Evolutionary conservation across 2,888 invertebrate species (phyloP).

Genomic region (Oligia fasciuncula): DNA sequence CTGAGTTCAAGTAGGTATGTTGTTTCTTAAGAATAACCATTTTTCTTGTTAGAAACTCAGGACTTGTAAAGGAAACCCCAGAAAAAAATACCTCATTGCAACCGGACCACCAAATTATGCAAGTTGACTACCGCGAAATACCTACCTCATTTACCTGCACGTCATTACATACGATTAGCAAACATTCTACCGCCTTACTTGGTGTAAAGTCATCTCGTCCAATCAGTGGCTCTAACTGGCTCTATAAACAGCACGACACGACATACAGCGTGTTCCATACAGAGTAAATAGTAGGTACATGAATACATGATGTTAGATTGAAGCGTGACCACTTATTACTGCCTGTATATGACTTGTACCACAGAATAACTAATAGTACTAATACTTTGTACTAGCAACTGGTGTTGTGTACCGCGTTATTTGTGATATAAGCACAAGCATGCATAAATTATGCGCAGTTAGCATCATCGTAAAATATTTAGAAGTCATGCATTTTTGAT

Average conservation of each 20-base stretch:
- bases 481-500: slow-evolving; percentile 39
- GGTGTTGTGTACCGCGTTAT: slow-evolving; percentile 47
- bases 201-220: slow-evolving; percentile 68
- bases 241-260: slow-evolving; percentile 73
- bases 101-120: slow-evolving; percentile 11
- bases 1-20: slow-evolving; percentile 4
- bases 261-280: slow-evolving; percentile 54
- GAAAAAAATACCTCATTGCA: neutral
- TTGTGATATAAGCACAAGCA: slow-evolving; percentile 40
- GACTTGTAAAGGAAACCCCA: neutral
- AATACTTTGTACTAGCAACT: slow-evolving; percentile 24
- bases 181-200: slow-evolving; percentile 63
- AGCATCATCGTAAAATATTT: slow-evolving; percentile 49
- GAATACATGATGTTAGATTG: slow-evolving; percentile 61
- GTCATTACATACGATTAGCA: slow-evolving; percentile 57
- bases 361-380: too few species aligned
- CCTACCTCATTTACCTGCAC: slow-evolving; percentile 25
- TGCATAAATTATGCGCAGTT: slow-evolving; percentile 50
- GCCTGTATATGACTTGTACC: slow-evolving; percentile 19
- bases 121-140: slow-evolving; percentile 21
- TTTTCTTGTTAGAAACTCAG: neutral
- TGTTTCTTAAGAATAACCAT: neutral
- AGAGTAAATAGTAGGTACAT: slow-evolving; percentile 63
- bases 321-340: slow-evolving; percentile 55
- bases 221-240: slow-evolving; percentile 74